Base-by-base conservation (phyloP, 2,888 invertebrate species). In the Venustoraphidia nigricollis region DNA sequence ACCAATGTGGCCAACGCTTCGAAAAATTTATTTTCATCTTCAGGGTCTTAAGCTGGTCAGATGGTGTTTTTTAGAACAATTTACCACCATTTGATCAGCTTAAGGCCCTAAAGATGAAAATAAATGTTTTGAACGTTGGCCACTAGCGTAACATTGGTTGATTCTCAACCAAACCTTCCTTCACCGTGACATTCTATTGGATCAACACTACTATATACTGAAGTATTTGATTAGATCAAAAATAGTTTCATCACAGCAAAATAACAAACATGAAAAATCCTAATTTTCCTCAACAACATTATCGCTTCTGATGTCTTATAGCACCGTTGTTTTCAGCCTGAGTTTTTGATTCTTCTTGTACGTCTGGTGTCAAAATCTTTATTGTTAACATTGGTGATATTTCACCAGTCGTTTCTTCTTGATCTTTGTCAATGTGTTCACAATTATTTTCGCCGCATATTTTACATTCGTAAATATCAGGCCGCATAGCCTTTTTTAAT, bases 401-500 rank as follows among this genome's bases (percentile, higher is more conserved):
- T 53, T 68, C 68, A 27, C 27, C 27, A 51, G 72, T 69, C 5
- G 69, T 62, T 40, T 71, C 68, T 46, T 60, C 61, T 17, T 61
- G 60, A 10, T 59, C 58, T 44, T 58, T 58, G 35, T 76, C 69
- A 13, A 60, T 54, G 56, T 79, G 78, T 56, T 85, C 84, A 62
- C 87, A 87, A 71, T 90, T 82, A 60, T 79, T 77, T 54, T 83
- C 79, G 13, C 82, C 82, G 59, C 91, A 86, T 60, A 73, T 72
- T 54, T 75, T 76, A 58, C 81, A 88, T 58, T 84, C 84, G 58
- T 81, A 81, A 55, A 87, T 73, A 52, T 81, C 79, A 8, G 90
- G 86, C 54, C 80, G 79, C 52, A 87, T 72, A 8, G 88, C 78
- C 60, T 78, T 76, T 58, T 75, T 75, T 45, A 89, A 66, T 79